Base-by-base conservation (phyloP, 2,113 vertebrate genomes). In the Syngnathus floridae region DNA sequence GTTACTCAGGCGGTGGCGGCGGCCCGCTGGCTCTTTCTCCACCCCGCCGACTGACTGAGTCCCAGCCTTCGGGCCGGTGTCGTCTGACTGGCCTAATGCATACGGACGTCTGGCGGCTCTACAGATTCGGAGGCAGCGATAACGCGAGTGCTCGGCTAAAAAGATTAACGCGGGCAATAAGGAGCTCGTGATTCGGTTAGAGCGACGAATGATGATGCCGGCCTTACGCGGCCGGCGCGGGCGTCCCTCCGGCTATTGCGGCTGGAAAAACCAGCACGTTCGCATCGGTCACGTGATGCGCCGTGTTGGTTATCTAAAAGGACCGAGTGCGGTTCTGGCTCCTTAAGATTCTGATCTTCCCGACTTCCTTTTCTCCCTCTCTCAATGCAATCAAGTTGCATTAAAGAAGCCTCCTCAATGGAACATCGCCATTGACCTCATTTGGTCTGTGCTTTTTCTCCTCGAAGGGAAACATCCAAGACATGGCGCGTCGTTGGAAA, bases 41-140 rank as follows among this genome's bases (percentile, higher is more conserved):
- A 13, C 57, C 31, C 65, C 67, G 61, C 72, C 64, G 65, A 75
- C 70, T 65, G 74, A 74, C 68, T 35, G 67, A 73, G 62, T 59
- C 57, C 73, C 76, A 60, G 72, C 87, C 82, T 81, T 75, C 56
- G 68, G 82, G 81, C 75, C 66, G 58, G 58, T 65, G 72, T 78
- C 58, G 71, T 70, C 73, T 68, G 60, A 80, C 73, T 81, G 70
- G 62, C 26, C 78, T 87, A 87, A 88, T 88, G 86, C 79, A 85
- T 62, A 60, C 51, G 77, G 76, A 78, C 66, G 49, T 85, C 87
- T 88, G 85, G 84, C 77, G 74, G 74, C 31, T 14, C 64, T 43
- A 77, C 72, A 66, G 77, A 87, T 86, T 82, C 71, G 63, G 57
- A 69, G 64, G 75, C 11, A 17, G 74, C 80, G 85, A 88, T 87